These are phyloP conservation scores for Phengaris arion DNA, from an alignment of 2,888 invertebrate species.

Conservation along the genomic window DNA sequence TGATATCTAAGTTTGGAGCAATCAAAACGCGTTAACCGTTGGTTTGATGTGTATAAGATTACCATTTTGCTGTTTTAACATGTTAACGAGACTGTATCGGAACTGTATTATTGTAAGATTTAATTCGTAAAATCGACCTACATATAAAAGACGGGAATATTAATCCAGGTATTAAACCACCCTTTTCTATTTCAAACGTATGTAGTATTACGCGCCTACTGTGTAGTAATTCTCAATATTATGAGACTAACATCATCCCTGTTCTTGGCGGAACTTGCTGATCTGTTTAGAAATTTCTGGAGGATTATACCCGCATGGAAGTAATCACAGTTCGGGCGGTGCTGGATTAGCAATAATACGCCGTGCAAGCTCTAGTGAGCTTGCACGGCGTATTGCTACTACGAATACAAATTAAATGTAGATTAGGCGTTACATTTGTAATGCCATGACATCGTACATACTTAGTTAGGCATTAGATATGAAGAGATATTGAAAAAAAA, in stretches of 20 bases:
- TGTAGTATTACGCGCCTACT: not conserved
- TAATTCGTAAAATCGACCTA: not conserved
- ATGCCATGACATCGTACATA: not conserved
- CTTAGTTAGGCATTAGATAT: no score
- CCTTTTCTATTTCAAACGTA: not conserved
- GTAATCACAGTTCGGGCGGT: conserved; percentile 16
- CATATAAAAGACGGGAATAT: not conserved
- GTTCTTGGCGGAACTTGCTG: conserved; percentile 7
- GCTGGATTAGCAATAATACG: conserved; percentile 18
- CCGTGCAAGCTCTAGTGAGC: conserved; percentile 15
- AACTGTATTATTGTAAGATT: no score
- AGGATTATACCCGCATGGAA: conserved; percentile 11
- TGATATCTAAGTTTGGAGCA: no score
- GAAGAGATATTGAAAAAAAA: no score
- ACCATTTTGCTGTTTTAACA: no score
- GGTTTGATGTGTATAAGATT: no score
- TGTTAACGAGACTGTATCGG: no score
- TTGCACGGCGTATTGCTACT: not conserved
- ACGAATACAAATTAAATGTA: not conserved
- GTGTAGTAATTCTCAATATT: not conserved
- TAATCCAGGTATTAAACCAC: not conserved
- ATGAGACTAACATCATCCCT: conserved; percentile 6
- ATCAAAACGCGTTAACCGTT: no score
- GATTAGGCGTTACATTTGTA: not conserved
- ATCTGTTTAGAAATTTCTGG: not conserved